Percentiles rank a stretch among this genome's conserved stretches.
Evolutionary conservation across 2,888 invertebrate species (phyloP).

Genomic region (Dione vanillae): DNA sequence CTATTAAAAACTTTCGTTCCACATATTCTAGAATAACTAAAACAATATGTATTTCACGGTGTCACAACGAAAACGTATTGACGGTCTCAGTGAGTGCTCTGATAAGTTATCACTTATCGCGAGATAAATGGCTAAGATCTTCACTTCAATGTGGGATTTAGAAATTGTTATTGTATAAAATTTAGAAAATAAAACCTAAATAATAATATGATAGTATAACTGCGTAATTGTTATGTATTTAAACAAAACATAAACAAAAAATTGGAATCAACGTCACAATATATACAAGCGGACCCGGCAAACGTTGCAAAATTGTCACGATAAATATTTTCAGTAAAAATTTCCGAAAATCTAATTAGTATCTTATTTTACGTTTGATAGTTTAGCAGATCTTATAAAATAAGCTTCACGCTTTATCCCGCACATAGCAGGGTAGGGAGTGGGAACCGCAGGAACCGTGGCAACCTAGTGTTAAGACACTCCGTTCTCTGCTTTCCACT

Average conservation of each 20-base stretch:
- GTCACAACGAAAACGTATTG: constrained; percentile 47
- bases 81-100: constrained; percentile 37
- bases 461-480: no score
- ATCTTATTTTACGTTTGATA: no score
- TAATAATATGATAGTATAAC: not conserved
- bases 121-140: constrained; percentile 18
- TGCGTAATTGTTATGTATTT: not conserved
- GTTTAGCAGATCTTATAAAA: no score
- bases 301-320: no score
- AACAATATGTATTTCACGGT: constrained; percentile 18
- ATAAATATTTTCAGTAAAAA: no score
- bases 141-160: constrained; percentile 26
- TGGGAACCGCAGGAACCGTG: no score
- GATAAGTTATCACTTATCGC: constrained; percentile 46
- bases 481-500: no score
- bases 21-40: constrained; percentile 9
- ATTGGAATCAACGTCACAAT: not conserved
- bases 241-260: not conserved
- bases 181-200: constrained; percentile 4
- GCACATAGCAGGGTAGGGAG: no score
- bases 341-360: no score
- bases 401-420: no score
- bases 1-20: not conserved
- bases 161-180: constrained; percentile 11
- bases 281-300: no score